Base-by-base conservation (phyloP, 1,140 invertebrate genomes). In the Orchesella cincta region DNA sequence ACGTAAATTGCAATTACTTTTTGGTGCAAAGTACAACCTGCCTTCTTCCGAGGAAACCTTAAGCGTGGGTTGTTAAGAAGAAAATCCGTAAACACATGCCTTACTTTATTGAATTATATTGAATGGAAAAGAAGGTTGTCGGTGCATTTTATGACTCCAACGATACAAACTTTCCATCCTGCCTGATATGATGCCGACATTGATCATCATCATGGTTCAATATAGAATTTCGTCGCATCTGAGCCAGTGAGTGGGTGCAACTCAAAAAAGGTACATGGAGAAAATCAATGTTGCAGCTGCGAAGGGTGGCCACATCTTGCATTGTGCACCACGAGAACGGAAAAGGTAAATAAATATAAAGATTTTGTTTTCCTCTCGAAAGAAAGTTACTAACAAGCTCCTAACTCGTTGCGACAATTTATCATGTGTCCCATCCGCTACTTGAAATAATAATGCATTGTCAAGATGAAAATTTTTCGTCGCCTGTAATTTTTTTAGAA, bases 71-170 rank as follows among this genome's bases (percentile, higher is more conserved):
- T 46, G 20, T 8, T 20, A 46, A 46, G 39, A 8, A 46, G 20
- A 46, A 46, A 46, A 46, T 8, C 39, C 20, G 54, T 18, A 28
- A 8, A 28, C 54, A 62, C 54, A 16, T 62, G 16, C 23, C 54
- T 62, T 62, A 14, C 12, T 67, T 67, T 67, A 67, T 67, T 67
- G 62, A 67, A 67, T 67, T 67, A 33, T 67, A 67, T 67, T 67
- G 62, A n/a, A 14, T n/a, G n/a, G 62, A n/a, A 57, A 57, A n/a
- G 62, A 67, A 67, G 31, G 5, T 29, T 29, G 3, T 67, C 28
- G 26, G 28, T 33, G 62, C 62, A 31, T 67, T 67, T 57, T 57
- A 57, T 57, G 52, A n/a, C 23, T 18, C 23, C 52, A 57, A 57
- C 52, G 23, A 57, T 57, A 57, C 23, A 57, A 3, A 5, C 23